A percentile compares a stretch with the other conserved stretches of the same genome.
phyloP scores from a whole-genome alignment of 2,888 invertebrate genomes.

The Fragum fragum region DNA sequence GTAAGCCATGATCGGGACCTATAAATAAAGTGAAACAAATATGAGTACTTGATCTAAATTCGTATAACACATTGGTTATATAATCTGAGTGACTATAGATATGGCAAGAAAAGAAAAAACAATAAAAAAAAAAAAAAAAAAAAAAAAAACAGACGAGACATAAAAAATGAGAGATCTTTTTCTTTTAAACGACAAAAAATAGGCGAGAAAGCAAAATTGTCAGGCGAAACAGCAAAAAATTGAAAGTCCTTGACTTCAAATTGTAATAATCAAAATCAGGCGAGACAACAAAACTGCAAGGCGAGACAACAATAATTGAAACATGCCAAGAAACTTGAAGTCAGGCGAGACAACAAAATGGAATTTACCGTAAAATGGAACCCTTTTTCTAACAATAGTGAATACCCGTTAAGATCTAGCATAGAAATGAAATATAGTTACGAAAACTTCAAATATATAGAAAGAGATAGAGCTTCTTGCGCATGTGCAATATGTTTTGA shows the following conservation, averaged over 20 bases:
- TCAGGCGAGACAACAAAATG: background rate
- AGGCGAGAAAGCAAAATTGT: no score
- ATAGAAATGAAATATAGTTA: no score
- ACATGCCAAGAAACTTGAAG: background rate
- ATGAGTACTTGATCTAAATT: background rate
- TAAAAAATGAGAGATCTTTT: background rate
- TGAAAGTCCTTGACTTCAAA: background rate
- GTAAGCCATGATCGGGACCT: slow-evolving; percentile 11
- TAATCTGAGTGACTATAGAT: no score
- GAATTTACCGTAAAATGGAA: background rate
- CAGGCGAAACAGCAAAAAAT: background rate
- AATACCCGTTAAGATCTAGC: background rate
- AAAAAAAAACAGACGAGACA: background rate
- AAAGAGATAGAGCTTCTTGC: no score
- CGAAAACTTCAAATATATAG: no score
- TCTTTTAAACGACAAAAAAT: no score
- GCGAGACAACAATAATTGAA: slow-evolving; percentile 6
- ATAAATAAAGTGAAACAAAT: background rate
- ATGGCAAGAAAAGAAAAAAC: no score
- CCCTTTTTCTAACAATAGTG: background rate
- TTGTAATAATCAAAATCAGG: no score
- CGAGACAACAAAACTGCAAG: slow-evolving; percentile 16
- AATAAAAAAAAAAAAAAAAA: no score
- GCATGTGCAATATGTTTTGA: no score
- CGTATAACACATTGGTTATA: no score